phyloP scores from a whole-genome alignment of 2,797 vertebrate species.

The Micrastur ruficollis region DNA sequence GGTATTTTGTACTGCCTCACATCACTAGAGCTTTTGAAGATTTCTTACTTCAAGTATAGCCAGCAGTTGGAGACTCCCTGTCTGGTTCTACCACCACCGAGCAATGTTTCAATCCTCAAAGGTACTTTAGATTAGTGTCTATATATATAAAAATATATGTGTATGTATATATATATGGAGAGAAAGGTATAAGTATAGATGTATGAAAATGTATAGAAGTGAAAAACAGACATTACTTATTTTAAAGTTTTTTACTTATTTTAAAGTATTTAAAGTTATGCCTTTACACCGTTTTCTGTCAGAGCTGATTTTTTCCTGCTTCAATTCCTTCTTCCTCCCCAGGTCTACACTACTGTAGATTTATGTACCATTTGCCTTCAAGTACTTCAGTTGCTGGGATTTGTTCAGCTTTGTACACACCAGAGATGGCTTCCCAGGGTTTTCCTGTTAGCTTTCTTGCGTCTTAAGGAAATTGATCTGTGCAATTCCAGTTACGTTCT shows the following conservation, averaged over 20 bases:
- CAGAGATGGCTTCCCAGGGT: neutral
- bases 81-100: constrained; percentile 6
- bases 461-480: neutral
- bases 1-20: neutral
- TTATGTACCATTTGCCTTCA: neutral
- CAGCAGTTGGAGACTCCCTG: constrained; percentile 16
- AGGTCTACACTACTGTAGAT: neutral
- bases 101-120: neutral
- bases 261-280: neutral
- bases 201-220: neutral
- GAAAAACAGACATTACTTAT: neutral
- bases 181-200: neutral
- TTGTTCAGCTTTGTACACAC: neutral
- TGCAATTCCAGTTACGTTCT: neutral
- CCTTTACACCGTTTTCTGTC: neutral
- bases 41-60: constrained; percentile 19
- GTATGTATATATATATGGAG: neutral
- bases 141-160: rapidly evolving
- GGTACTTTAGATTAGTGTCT: neutral
- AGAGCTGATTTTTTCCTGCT: neutral
- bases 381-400: neutral
- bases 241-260: neutral
- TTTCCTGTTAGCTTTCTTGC: neutral
- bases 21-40: neutral
- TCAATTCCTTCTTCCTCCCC: neutral